phyloP scores from a whole-genome alignment of 2,888 invertebrate genomes.

The Morinoia aosen region DNA sequence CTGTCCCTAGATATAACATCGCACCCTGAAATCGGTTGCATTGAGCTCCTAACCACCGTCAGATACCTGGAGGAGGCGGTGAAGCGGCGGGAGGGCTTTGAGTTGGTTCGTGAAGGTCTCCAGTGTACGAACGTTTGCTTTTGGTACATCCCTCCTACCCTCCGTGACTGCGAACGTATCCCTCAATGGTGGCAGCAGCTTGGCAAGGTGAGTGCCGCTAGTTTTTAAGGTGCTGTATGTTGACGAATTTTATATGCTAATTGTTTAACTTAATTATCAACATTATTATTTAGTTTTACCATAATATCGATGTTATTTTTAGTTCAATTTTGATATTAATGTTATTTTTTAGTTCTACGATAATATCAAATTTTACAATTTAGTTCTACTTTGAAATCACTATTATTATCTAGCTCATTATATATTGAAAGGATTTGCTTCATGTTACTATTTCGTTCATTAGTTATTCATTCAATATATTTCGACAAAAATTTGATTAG shows the following conservation, averaged over 20 bases:
- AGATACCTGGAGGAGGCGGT: conserved; percentile 76
- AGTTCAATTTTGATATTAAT: no score
- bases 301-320: no score
- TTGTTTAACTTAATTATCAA: not conserved
- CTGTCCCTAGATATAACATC: not conserved
- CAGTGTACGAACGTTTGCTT: conserved; percentile 91
- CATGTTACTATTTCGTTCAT: no score
- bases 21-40: not conserved
- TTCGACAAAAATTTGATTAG: no score
- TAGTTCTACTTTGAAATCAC: no score
- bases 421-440: no score
- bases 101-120: conserved; percentile 76
- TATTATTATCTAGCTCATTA: no score
- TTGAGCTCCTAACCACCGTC: not conserved
- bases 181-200: conserved; percentile 65
- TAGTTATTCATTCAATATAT: no score
- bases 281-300: not conserved
- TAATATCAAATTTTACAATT: no score
- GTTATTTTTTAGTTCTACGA: no score
- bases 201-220: conserved; percentile 54
- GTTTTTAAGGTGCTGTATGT: not conserved
- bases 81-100: conserved; percentile 75
- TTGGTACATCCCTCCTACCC: conserved; percentile 83
- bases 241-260: not conserved
- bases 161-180: conserved; percentile 71